Percentiles rank a stretch among this genome's conserved stretches.
phyloP scores from a whole-genome alignment of 2,888 invertebrate species.

The Dicranocentrus wangi region DNA sequence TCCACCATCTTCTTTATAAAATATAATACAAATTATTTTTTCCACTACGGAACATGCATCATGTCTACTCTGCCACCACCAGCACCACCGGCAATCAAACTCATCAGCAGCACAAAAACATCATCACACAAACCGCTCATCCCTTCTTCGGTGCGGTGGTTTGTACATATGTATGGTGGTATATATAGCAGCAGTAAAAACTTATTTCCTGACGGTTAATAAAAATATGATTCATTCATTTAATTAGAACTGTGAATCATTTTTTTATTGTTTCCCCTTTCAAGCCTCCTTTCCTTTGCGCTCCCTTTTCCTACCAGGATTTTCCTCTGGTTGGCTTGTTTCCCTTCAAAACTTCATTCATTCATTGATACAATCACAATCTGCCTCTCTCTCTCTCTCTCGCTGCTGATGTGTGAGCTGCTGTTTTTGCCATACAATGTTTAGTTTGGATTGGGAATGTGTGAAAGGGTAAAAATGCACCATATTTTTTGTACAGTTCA shows the following conservation, averaged over 20 bases:
- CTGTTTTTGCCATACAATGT: no score
- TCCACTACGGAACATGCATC: no score
- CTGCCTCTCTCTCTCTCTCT: slow-evolving; percentile 16
- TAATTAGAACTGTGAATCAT: slow-evolving; percentile 61
- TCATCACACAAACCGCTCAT: background rate
- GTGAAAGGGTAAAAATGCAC: no score
- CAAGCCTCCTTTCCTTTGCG: background rate
- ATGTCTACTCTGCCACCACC: no score
- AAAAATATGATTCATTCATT: slow-evolving; percentile 63
- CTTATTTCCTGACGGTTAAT: slow-evolving; percentile 50
- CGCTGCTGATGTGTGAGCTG: background rate
- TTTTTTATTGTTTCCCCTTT: slow-evolving; percentile 59
- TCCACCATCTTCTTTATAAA: background rate
- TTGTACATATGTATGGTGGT: no score
- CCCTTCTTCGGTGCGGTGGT: slow-evolving; percentile 30
- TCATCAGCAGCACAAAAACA: slow-evolving; percentile 6
- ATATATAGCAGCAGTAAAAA: slow-evolving; percentile 37
- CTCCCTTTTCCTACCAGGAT: no score
- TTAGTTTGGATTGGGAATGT: no score
- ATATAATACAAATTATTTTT: background rate
- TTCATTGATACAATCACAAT: slow-evolving; percentile 31
- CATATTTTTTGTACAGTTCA: background rate
- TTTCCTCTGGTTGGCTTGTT: slow-evolving; percentile 47
- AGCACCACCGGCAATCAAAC: background rate
- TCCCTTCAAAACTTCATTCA: slow-evolving; percentile 54